Base-by-base conservation (phyloP, 2,113 vertebrate species). In the Pelvicachromis taeniatus region DNA sequence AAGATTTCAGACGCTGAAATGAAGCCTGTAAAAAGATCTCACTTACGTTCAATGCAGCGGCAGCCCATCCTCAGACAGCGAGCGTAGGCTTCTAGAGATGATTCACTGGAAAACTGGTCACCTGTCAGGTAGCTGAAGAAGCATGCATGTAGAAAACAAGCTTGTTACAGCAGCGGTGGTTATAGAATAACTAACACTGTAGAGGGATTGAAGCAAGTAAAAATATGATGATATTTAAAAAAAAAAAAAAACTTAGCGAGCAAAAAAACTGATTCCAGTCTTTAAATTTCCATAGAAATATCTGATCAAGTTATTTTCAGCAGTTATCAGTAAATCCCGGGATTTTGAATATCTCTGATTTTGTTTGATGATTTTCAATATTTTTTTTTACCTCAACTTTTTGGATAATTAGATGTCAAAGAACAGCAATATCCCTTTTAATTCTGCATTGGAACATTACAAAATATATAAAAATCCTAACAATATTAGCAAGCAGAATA, bases 31-130 rank as follows among this genome's bases (percentile, higher is more conserved):
- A 50, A 50, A 13, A 31, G 6, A 50, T 16, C 2, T 78, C 2
- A 89, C 95, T 96, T 86, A 97, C 97, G 0, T 91, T 97, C 97
- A 0, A 97, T 97, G 93, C 97, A 97, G 92, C 97, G 97, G 85
- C 97, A 97, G 90, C 97, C 97, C 96, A 97, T 97, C 79, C 97
- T 95, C 80, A 97, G 95, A 81, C 97, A 97, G 79, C 97, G 97
- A 7, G 97, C 95, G 0, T 97, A 97, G 0, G 97, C 97, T 29
- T 97, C 97, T 6, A 97, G 88, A 40, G 97, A 97, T 0, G 97
- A 97, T 85, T 97, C 97, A 0, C 97, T 97, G 93, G 97, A 97
- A 80, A 97, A 97, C 95, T 97, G 97, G 78, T 97, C 97, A 42
- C 97, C 97, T 0, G 97, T 97, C 91, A 97, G 94, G 82, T 97